Evolutionary conservation across 2,113 vertebrate species (phyloP), one percentile per base, ranked within the genome.

Genomic region (Hystrix brachyura): DNA sequence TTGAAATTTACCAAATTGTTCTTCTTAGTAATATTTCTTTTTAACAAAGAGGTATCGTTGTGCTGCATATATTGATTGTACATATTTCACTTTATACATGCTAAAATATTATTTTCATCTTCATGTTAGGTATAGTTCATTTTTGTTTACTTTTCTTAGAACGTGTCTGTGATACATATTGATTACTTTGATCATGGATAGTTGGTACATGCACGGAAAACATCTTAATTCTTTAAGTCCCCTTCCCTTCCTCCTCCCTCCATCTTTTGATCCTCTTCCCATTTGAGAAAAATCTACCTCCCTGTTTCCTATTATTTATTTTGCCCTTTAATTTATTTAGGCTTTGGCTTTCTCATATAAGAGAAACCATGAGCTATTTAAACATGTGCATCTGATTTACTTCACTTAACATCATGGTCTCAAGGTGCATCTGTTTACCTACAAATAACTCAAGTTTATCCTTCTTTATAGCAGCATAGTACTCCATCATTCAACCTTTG

Each of bases 11-110:
- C 65, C 74, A 95, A 82, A 82, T 94, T 29, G 34, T 71, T 90
- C 23, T 97, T 57, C 15, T 25, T 90, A 72, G 38, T 95, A 95
- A 65, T 92, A 82, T 87, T 96, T 94, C 60, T n/a, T 91, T 55
- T 72, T 64, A 71, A 9, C 91, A 69, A 85, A 85, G 62, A 38
- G 43, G 0, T 80, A 46, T 43, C 7, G 32, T 81, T 91, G 18
- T 48, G 5, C 62, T 91, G 0, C 5, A 59, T 79, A 7, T 43
- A 25, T 78, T 53, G 38, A 84, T 92, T 51, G 29, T 64, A 4
- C 13, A 89, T 78, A 32, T 85, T 89, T 82, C 92, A 65, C 23
- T 87, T 90, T 65, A 34, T 62, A 72, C 11, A 32, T 76, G 43
- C 29, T 90, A 25, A 90, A 95, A 90, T 84, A 57, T n/a, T 93